These are phyloP conservation scores for Lacanobia wlatinum DNA, from an alignment of 2,888 invertebrate genomes.

Conservation along the genomic window DNA sequence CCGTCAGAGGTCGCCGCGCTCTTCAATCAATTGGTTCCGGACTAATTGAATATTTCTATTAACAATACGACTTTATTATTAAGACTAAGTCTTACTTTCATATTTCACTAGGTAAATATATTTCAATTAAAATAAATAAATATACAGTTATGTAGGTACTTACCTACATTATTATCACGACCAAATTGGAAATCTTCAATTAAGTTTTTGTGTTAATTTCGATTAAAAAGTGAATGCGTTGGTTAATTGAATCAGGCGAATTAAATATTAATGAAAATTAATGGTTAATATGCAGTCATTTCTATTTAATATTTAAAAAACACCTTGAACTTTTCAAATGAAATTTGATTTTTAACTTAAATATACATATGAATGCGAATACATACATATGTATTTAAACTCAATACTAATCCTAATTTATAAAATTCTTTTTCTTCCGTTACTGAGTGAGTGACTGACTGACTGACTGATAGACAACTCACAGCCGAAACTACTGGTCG, in stretches of 20 bases:
- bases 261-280: conserved; percentile 11
- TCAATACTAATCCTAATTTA: too few relatives aligned
- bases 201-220: conserved; percentile 5
- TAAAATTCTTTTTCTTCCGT: too few relatives aligned
- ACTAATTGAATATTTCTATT: conserved; percentile 55
- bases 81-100: conserved; percentile 9
- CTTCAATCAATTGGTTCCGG: conserved; percentile 60
- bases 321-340: conserved; percentile 5
- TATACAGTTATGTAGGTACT: too few relatives aligned
- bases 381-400: background rate
- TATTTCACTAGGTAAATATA: background rate
- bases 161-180: background rate
- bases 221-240: conserved; percentile 11
- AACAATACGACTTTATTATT: conserved; percentile 13
- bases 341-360: background rate
- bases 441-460: too few relatives aligned
- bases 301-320: background rate
- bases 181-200: background rate
- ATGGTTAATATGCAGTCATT: background rate
- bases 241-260: conserved; percentile 9
- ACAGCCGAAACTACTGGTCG: too few relatives aligned
- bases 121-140: background rate
- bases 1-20: conserved; percentile 41
- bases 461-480: too few relatives aligned
- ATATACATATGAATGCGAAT: background rate